phyloP scores from a whole-genome alignment of 2,888 invertebrate genomes.

The Beris morrisii region DNA sequence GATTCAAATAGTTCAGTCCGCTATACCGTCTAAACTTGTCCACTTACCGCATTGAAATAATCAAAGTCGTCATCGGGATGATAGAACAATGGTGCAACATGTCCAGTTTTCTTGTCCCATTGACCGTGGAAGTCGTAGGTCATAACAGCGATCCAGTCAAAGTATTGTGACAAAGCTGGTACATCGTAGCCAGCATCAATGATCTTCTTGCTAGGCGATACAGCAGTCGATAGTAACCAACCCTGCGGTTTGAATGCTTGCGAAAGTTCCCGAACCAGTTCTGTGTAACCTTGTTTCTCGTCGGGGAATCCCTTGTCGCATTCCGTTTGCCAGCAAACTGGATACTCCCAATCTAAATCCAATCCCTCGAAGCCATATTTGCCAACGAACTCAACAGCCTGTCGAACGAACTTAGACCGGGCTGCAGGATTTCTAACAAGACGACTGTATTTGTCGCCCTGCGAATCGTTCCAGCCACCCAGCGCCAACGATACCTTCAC shows the following conservation, averaged over 20 bases:
- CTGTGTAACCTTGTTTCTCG: constrained; percentile 79
- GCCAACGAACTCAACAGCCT: constrained; percentile 75
- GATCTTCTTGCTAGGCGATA: constrained; percentile 84
- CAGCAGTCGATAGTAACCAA: constrained; percentile 77
- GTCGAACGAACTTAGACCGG: constrained; percentile 71
- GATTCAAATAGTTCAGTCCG: background rate
- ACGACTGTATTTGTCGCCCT: constrained; percentile 85
- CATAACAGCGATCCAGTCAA: constrained; percentile 93
- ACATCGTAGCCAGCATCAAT: constrained; percentile 87
- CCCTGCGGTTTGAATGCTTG: constrained; percentile 68
- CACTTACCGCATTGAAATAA: constrained; percentile 78
- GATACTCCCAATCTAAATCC: constrained; percentile 96
- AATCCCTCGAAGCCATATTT: constrained; percentile 88
- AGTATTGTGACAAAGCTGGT: constrained; percentile 68
- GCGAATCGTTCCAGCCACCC: constrained; percentile 96
- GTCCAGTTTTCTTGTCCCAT: constrained; percentile 90
- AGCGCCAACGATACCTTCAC: constrained; percentile 84
- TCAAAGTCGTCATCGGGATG: constrained; percentile 80
- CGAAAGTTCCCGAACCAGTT: constrained; percentile 72
- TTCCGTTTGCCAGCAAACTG: constrained; percentile 71
- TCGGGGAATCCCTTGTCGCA: constrained; percentile 82
- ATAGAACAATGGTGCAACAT: constrained; percentile 81
- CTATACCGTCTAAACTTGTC: background rate
- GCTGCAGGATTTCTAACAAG: constrained; percentile 76
- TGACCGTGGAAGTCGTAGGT: constrained; percentile 90